Base-by-base conservation (phyloP, 1,140 invertebrate genomes). In the Asbolus verrucosus region DNA sequence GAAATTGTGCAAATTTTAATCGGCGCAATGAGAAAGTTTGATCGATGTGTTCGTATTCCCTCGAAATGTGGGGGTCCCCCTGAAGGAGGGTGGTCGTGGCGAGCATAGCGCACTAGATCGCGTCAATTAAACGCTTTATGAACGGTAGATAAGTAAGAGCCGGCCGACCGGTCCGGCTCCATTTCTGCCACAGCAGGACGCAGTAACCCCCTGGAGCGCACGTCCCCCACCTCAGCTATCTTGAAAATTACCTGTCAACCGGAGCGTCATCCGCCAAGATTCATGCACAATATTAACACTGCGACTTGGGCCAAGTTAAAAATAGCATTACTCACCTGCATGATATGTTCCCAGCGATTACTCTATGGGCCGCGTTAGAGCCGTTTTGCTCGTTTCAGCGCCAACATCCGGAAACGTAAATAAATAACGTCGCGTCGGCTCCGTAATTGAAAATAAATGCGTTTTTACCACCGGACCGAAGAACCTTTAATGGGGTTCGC, bases 181-280 rank as follows among this genome's bases (percentile, higher is more conserved):
- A 79, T 80, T 81, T 78, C 76, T 67, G 69, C 61, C 76, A n/a
- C 75, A 76, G 75, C 75, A 63, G 75, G 79, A 73, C 70, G 59
- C 63, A 74, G 31, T 46, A 60, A 60, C 70, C 67, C 68, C 74
- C 74, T 68, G 62, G 54, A 54, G 73, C 38, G 67, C 18, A 60
- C 59, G 43, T 69, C 68, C 46, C 46, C 46, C 46, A 27, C 46
- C 27, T 54, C 46, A 27, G 8, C 46, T 27, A 54, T 24, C 46
- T 54, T 65, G 70, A 59, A 75, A 75, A 73, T 72, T 72, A 70
- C 70, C 74, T 75, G 74, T 75, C 74, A 75, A 73, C 74, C 66
- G 63, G 61, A 54, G 46, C 66, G 46, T 54, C 46, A 54, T 71
- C 70, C 66, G 65, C 33, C 41, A 63, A 71, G 70, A 71, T 71